Evolutionary conservation across 2,113 vertebrate species (phyloP), one percentile per base, ranked within the genome.

Genomic region (Lophotis ruficrista): DNA sequence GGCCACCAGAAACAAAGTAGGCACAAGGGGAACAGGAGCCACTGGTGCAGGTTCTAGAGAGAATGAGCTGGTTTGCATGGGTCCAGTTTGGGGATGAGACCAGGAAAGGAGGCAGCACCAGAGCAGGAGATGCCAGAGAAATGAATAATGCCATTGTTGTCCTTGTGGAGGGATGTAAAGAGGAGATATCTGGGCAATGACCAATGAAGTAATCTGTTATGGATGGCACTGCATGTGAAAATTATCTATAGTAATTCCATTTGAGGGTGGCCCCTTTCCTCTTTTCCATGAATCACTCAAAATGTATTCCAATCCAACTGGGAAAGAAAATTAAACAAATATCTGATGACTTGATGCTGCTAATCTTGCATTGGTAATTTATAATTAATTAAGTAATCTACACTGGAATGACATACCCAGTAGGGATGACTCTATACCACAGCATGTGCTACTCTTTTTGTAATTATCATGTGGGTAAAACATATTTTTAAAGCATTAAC

Each of bases 141-240:
- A 87, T 89, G 33, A 95, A 65, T 95, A 93, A 94, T 54, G 43
- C 12, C 77, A 60, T 70, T 93, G 73, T 64, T 90, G 79, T 64
- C 86, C 35, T 92, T 60, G 43, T 68, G 70, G 66, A 90, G 83
- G 86, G 86, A 60, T 83, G 43, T 86, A 83, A 92, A 85, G 79
- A 79, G 56, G 60, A 94, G 72, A 89, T 87, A 94, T 78, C 60
- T 2, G 7, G 38, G 93, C 81, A 91, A 84, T 75, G 77, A 75
- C 81, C 84, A 97, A 43, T 95, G 90, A 96, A 87, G 87, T 93
- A 3, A 95, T 96, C 95, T 97, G 84, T 97, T 97, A 91, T 78
- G 87, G 56, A 95, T 95, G 95, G 96, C 90, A 87, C 60, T 93
- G 65, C 78, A 75, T 87, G 84, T 60, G 38, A 95, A 94, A 89